phyloP scores from a whole-genome alignment of 1,140 invertebrate genomes.

The Calliphora vicina region DNA sequence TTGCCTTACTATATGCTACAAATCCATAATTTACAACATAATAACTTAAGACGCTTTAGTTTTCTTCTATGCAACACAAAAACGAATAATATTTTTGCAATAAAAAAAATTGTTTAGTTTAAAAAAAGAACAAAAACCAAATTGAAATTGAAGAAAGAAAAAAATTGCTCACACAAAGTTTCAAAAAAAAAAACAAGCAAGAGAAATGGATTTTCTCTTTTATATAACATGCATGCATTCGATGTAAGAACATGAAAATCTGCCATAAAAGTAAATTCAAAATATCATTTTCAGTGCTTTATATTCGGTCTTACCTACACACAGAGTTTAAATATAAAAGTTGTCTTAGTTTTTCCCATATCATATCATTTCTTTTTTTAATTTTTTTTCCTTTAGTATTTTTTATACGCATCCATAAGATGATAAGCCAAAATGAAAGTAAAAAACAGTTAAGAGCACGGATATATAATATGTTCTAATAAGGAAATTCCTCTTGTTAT shows the following conservation, averaged over 20 bases:
- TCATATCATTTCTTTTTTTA: background rate
- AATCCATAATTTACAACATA: background rate
- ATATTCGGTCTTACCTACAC: background rate
- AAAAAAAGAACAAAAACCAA: background rate
- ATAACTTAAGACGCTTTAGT: background rate
- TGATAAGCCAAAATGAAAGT: background rate
- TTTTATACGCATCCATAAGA: background rate
- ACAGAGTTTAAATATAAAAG: background rate
- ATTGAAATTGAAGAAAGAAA: background rate
- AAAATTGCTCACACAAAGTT: background rate
- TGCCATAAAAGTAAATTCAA: background rate
- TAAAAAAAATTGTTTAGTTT: too few relatives aligned
- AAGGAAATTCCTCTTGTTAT: too few relatives aligned
- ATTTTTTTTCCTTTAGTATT: background rate
- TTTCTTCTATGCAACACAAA: background rate
- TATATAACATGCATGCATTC: background rate
- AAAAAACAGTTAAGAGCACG: background rate
- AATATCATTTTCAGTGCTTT: background rate
- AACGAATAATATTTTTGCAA: background rate
- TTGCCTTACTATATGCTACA: background rate
- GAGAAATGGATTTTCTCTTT: background rate
- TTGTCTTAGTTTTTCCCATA: background rate
- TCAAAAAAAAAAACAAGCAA: background rate
- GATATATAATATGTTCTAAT: background rate
- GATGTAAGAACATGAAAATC: background rate